A percentile compares a stretch with the other conserved stretches of the same genome.
Conservation (phyloP, 1,140 invertebrate genomes). For the Neomicropteryx cornuta region DNA sequence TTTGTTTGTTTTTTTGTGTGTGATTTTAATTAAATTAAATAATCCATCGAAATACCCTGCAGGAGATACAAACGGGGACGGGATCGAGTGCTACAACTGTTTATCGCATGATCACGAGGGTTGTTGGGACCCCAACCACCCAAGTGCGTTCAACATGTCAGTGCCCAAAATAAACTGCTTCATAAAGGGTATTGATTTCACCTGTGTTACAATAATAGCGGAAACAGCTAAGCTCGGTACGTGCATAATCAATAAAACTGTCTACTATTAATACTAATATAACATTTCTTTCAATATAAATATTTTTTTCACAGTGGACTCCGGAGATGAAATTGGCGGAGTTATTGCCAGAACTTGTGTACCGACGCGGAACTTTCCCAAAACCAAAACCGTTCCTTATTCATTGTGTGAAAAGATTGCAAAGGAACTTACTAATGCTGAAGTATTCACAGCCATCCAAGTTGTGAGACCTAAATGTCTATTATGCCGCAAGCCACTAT, state of each 20-base stretch:
- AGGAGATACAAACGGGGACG: no score
- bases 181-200: conserved; percentile 32
- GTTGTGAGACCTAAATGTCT: conserved; percentile 28
- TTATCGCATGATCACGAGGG: conserved; percentile 32
- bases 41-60: no score
- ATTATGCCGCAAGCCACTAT: conserved; percentile 30
- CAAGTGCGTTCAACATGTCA: conserved; percentile 29
- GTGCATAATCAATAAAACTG: conserved; percentile 4
- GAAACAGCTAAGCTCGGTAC: conserved; percentile 32
- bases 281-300: neutral
- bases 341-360: conserved; percentile 33
- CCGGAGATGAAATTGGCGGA: conserved; percentile 31
- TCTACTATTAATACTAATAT: neutral
- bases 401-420: conserved; percentile 34
- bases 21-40: no score
- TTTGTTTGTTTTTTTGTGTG: no score
- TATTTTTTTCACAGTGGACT: conserved; percentile 23
- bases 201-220: conserved; percentile 31
- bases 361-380: conserved; percentile 31
- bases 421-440: conserved; percentile 30
- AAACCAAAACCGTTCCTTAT: conserved; percentile 32
- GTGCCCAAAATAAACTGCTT: conserved; percentile 35
- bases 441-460: conserved; percentile 30
- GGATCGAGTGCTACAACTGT: conserved; percentile 35
- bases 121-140: conserved; percentile 34